Conservation (phyloP, 2,113 vertebrate genomes). For the Pangasianodon hypophthalmus region DNA sequence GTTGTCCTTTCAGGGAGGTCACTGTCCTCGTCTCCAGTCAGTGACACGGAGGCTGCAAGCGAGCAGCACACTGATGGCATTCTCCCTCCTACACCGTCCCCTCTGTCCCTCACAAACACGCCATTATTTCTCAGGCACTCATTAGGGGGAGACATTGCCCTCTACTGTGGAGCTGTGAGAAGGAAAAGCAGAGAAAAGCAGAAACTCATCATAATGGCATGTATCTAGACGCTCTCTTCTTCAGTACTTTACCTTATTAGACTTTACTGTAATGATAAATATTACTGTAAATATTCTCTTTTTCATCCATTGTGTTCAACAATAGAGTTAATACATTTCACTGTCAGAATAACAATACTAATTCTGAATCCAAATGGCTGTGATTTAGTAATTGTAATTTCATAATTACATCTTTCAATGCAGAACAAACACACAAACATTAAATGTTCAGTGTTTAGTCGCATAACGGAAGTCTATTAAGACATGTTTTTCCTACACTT, state of each 20-base stretch:
- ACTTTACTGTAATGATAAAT: not conserved
- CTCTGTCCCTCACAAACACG: not conserved
- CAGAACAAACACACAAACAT: not conserved
- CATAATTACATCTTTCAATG: not conserved
- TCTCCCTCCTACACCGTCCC: not conserved
- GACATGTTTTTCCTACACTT: not conserved
- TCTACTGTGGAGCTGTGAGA: constrained; percentile 49
- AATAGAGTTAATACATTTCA: not conserved
- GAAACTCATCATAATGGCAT: not conserved
- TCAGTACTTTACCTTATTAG: not conserved
- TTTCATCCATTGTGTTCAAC: not conserved
- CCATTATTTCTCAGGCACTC: not conserved
- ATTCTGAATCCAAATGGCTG: not conserved
- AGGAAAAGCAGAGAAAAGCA: not conserved
- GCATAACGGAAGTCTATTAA: not conserved
- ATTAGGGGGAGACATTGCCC: constrained; percentile 51
- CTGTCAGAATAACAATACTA: not conserved
- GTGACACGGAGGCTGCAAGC: constrained; percentile 29
- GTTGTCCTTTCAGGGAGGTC: constrained; percentile 46
- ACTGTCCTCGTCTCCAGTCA: constrained; percentile 36
- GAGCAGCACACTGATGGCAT: constrained; percentile 34
- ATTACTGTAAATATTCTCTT: not conserved
- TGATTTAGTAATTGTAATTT: not conserved
- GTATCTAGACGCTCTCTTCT: not conserved
- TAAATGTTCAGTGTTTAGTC: not conserved